Base-by-base conservation (phyloP, 2,797 vertebrate genomes). In the Centroberyx gerrardi region DNA sequence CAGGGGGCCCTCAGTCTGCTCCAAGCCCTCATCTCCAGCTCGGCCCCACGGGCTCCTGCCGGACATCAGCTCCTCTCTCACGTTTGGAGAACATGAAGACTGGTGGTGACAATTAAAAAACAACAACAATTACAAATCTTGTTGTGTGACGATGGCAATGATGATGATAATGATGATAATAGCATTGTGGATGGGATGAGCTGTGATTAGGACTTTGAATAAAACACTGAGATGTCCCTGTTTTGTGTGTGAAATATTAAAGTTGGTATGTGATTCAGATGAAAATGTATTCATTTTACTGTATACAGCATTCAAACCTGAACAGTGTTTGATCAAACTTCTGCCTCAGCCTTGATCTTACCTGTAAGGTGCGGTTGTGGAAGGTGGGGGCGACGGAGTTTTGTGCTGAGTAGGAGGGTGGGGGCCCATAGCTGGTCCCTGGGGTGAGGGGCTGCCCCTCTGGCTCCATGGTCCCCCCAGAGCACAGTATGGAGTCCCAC, bases 381-480 rank as follows among this genome's bases (percentile, higher is more conserved):
- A 80, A 73, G 81, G 61, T 59, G 40, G 84, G 36, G 54, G 72
- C 40, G 67, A 38, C 27, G 0, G 82, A 68, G 70, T 75, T 82
- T 83, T 90, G 87, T 84, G 90, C 85, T 62, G 88, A 68, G 70
- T 74, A 61, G 17, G 74, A 78, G 74, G 90, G 22, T 71, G 81
- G 87, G 87, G 86, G 80, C 75, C 81, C 90, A 86, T 90, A 87
- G 75, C 84, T 92, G 91, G 82, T 90, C 91, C 90, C 93, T 87
- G 92, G 92, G 90, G 90, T 89, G 14, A 84, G 75, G 46, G 88
- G 82, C 71, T 46, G 83, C 80, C 78, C 87, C 73, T 89, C 92
- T 60, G 90, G 85, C 84, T 95, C 95, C 94, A 95, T 95, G 86
- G 74, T 90, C 81, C 87, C 22, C 90, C 92, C 92, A 89, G 86